A percentile compares a stretch with the other conserved stretches of the same genome.
phyloP scores from a whole-genome alignment of 1,140 invertebrate species.

The Dolichoris vasculosae region DNA sequence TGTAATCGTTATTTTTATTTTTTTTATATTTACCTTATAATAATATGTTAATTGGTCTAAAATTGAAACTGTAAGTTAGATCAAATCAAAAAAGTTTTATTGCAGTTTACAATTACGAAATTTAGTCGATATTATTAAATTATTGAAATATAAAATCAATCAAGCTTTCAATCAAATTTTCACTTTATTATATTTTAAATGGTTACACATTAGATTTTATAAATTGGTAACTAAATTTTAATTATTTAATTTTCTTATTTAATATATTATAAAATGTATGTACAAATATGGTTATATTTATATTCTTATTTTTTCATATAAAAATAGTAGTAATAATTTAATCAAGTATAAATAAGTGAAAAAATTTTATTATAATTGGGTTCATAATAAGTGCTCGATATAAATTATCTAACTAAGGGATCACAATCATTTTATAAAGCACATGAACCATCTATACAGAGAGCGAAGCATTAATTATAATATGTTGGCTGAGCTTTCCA shows the following conservation, averaged over 20 bases:
- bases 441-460: background rate
- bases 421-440: slow-evolving; percentile 9
- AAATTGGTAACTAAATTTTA: background rate
- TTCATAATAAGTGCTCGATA: background rate
- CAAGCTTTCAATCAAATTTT: background rate
- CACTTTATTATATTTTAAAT: background rate
- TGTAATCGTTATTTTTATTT: no score
- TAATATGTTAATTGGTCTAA: no score
- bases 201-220: background rate
- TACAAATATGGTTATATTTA: no score
- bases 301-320: no score
- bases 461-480: background rate
- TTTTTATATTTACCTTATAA: no score
- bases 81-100: no score
- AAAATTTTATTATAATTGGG: background rate
- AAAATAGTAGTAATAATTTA: no score
- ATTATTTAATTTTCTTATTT: background rate
- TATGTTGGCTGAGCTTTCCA: background rate
- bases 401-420: background rate
- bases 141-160: no score
- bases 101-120: background rate
- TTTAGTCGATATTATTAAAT: background rate
- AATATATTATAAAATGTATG: no score
- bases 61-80: no score
- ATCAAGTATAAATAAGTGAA: background rate